Evolutionary conservation across 2,113 vertebrate genomes (phyloP).

Genomic region (Puntigrus tetrazona): DNA sequence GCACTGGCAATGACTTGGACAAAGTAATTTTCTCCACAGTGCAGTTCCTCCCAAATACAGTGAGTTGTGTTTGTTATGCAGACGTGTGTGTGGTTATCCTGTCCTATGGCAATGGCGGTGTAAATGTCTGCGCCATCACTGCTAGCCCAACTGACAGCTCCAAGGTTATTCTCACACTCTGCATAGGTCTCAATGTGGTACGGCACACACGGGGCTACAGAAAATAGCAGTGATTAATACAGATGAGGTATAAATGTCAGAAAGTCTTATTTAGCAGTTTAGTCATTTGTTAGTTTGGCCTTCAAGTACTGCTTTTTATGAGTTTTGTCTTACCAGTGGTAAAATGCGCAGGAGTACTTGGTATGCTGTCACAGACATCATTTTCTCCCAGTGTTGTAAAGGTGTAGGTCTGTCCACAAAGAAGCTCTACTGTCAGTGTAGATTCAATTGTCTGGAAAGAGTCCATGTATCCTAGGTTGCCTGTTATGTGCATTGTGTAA

Average conservation of each 20-base stretch:
- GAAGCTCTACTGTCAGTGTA: conserved; percentile 56
- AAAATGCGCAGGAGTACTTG: conserved; percentile 58
- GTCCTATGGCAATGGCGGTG: conserved; percentile 66
- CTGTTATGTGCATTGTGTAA: conserved; percentile 65
- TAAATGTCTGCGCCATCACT: conserved; percentile 70
- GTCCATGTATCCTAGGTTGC: conserved; percentile 65
- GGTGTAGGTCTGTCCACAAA: conserved; percentile 74
- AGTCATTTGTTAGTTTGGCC: neutral
- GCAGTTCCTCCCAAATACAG: conserved; percentile 70
- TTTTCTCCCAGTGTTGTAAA: conserved; percentile 67
- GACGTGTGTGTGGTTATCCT: conserved; percentile 56
- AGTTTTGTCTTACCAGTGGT: conserved; percentile 65
- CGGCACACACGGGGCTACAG: conserved; percentile 72
- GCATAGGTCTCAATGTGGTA: conserved; percentile 56
- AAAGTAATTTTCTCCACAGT: conserved; percentile 72
- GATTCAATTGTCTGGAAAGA: conserved; percentile 62
- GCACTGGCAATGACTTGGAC: conserved; percentile 62
- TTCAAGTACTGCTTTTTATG: neutral
- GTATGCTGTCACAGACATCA: conserved; percentile 63
- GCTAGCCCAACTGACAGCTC: conserved; percentile 67
- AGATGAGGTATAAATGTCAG: neutral
- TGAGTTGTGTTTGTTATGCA: conserved; percentile 64
- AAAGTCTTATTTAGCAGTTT: neutral
- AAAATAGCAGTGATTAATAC: neutral
- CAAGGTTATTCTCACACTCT: conserved; percentile 68